Conservation (phyloP, 1,140 invertebrate genomes). For the Cotesia glomerata region DNA sequence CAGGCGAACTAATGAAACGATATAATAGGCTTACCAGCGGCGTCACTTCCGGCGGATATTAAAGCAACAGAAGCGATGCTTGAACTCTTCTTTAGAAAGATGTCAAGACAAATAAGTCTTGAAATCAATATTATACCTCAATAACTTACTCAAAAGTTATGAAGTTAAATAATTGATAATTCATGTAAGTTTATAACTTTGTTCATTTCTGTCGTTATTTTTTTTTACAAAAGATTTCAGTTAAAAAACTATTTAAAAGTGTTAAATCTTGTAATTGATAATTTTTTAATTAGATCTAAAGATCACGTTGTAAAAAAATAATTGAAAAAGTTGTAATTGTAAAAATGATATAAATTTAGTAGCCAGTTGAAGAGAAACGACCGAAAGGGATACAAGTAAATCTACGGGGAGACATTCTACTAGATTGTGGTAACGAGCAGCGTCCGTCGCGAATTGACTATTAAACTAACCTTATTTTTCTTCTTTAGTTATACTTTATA, state of each 20-base stretch:
- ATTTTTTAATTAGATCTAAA: not conserved
- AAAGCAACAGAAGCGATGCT: not conserved
- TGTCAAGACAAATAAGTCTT: not conserved
- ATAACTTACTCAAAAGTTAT: not conserved
- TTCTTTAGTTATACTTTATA: not conserved
- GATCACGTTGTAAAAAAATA: not conserved
- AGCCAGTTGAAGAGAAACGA: not conserved
- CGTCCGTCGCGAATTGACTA: slow-evolving; percentile 6
- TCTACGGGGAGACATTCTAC: slow-evolving; percentile 1
- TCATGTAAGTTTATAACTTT: not conserved
- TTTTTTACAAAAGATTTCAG: no score
- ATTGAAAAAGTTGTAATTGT: not conserved
- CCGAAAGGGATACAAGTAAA: not conserved
- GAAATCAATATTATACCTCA: not conserved
- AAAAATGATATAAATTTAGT: not conserved
- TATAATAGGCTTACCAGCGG: no score
- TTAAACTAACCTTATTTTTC: slow-evolving; percentile 10
- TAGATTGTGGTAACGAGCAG: not conserved
- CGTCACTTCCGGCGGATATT: slow-evolving; percentile 18
- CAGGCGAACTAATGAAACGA: no score
- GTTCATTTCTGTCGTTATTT: no score
- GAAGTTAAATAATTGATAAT: not conserved
- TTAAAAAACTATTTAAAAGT: no score
- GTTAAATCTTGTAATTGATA: no score
- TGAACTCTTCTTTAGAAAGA: not conserved